Evolutionary conservation across 2,888 invertebrate genomes (phyloP).

Genomic region (Drosophila siamana): DNA sequence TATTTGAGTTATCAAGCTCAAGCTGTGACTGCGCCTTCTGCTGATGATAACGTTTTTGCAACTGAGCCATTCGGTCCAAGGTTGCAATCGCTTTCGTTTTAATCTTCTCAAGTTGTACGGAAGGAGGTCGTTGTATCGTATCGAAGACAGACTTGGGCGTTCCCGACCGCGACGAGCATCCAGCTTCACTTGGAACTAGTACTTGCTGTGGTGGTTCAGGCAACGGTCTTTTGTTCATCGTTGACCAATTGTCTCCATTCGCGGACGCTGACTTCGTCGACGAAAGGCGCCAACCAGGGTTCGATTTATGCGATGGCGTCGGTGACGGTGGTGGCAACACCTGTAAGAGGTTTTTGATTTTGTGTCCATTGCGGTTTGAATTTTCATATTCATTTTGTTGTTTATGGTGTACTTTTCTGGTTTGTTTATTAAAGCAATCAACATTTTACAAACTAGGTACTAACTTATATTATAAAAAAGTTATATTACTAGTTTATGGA

Average conservation of each 20-base stretch:
- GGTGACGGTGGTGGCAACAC: conserved; percentile 79
- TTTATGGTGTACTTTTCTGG: conserved; percentile 30
- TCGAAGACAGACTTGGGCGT: conserved; percentile 85
- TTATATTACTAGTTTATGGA: conserved; percentile 8
- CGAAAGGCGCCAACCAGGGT: conserved; percentile 60
- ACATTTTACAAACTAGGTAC: conserved; percentile 73
- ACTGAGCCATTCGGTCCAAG: conserved; percentile 84
- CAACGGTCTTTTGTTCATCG: conserved; percentile 86
- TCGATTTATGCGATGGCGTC: conserved; percentile 77
- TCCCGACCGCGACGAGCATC: conserved; percentile 82
- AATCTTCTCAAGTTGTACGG: conserved; percentile 85
- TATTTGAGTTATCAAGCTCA: conserved; percentile 72
- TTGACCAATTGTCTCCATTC: neutral
- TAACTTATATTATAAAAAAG: conserved; percentile 64
- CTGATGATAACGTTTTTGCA: conserved; percentile 87
- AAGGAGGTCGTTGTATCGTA: conserved; percentile 84
- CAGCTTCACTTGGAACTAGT: conserved; percentile 77
- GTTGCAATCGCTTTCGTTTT: conserved; percentile 85
- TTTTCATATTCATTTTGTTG: conserved; percentile 20
- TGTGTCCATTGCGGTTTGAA: conserved; percentile 42
- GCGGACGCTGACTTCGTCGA: conserved; percentile 12
- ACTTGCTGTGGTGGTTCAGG: conserved; percentile 86
- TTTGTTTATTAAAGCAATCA: conserved; percentile 78
- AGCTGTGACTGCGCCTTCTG: conserved; percentile 87
- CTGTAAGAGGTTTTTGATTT: conserved; percentile 56